A percentile compares a stretch with the other conserved stretches of the same genome.
phyloP scores from a whole-genome alignment of 2,888 invertebrate species.

The Tachina fera region DNA sequence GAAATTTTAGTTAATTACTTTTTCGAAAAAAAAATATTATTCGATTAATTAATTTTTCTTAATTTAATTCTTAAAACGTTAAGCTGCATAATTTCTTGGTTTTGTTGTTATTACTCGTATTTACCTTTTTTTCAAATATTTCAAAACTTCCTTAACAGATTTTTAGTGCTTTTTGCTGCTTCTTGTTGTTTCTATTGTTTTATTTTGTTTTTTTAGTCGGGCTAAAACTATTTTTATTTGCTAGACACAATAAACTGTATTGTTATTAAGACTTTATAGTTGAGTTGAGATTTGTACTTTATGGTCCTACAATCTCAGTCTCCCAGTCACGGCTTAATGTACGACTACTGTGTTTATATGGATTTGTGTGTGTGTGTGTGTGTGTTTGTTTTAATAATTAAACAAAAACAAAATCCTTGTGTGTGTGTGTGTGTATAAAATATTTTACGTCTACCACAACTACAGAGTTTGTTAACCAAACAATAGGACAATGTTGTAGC shows the following conservation, averaged over 20 bases:
- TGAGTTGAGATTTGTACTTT: constrained; percentile 51
- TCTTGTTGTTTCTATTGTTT: constrained; percentile 3
- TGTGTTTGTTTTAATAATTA: constrained; percentile 17
- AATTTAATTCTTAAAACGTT: background rate
- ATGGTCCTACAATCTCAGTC: constrained; percentile 35
- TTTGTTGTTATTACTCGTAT: background rate
- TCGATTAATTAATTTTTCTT: background rate
- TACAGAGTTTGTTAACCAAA: constrained; percentile 65
- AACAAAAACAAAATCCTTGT: constrained; percentile 13
- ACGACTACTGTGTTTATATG: background rate
- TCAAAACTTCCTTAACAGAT: constrained; percentile 35
- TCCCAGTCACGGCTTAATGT: constrained; percentile 26
- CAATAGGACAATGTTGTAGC: constrained; percentile 69
- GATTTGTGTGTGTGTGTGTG: background rate
- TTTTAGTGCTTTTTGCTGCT: background rate
- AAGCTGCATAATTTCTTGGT: constrained; percentile 16
- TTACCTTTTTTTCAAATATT: constrained; percentile 8
- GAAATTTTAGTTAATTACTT: too few species aligned
- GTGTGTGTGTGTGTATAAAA: background rate
- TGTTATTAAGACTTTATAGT: constrained; percentile 58
- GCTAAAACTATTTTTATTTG: constrained; percentile 6
- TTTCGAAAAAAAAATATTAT: background rate
- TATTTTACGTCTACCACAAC: constrained; percentile 46
- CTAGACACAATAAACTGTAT: constrained; percentile 35
- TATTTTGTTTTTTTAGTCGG: constrained; percentile 3